Conservation (phyloP, 2,113 vertebrate genomes). For the Prolemur simus region DNA sequence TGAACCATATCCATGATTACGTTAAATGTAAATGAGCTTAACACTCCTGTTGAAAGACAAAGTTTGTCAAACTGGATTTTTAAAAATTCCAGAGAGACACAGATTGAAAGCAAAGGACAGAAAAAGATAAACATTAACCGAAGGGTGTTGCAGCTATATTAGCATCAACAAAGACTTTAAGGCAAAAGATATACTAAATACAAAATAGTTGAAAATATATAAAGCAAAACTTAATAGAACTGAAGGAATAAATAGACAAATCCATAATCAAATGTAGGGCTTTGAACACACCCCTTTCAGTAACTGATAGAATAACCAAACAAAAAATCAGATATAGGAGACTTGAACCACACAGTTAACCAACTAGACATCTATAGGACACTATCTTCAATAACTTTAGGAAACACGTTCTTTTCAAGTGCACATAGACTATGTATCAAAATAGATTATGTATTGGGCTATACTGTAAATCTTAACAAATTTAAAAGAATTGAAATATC, state of each 20-base stretch:
- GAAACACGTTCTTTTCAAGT: no score
- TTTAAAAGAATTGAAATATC: no score
- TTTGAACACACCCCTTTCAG: background rate
- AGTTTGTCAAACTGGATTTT: background rate
- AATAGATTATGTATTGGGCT: no score
- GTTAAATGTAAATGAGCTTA: background rate
- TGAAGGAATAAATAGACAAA: background rate
- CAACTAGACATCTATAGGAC: no score
- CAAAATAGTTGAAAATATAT: background rate
- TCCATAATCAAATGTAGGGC: no score
- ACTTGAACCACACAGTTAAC: no score
- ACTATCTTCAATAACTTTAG: no score
- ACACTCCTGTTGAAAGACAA: background rate
- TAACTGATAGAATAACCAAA: background rate
- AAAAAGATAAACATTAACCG: background rate
- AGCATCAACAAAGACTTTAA: background rate
- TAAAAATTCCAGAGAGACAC: background rate
- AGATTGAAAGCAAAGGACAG: background rate
- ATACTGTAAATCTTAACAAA: no score
- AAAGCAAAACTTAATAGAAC: background rate
- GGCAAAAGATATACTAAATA: background rate
- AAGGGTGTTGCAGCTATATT: background rate
- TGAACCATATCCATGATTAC: background rate
- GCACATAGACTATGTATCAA: no score
- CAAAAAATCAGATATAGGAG: background rate